Conservation (phyloP, 2,888 invertebrate genomes). For the Eristalis arbustorum region DNA sequence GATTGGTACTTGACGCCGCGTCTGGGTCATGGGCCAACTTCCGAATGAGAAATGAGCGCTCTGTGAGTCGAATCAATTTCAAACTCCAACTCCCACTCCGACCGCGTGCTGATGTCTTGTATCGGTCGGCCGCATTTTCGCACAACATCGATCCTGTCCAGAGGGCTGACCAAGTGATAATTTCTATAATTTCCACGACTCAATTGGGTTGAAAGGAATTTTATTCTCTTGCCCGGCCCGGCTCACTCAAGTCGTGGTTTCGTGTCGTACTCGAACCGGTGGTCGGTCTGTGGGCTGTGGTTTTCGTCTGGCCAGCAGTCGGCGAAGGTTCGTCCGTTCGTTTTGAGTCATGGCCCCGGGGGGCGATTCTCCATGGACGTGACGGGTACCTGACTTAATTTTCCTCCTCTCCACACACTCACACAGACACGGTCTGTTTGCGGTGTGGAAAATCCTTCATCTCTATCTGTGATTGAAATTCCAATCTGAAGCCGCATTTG, state of each 20-base stretch:
- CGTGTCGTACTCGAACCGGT: neutral
- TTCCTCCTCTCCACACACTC: neutral
- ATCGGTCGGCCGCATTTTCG: slow-evolving; percentile 16
- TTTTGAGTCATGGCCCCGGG: neutral
- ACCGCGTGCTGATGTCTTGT: slow-evolving; percentile 2
- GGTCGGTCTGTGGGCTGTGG: neutral
- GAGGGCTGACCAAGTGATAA: slow-evolving; percentile 58
- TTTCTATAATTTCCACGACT: slow-evolving; percentile 49
- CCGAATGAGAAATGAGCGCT: slow-evolving; percentile 41
- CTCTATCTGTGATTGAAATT: slow-evolving; percentile 64
- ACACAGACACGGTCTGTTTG: slow-evolving; percentile 21
- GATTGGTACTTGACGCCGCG: slow-evolving; percentile 6
- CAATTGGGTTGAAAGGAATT: slow-evolving; percentile 20
- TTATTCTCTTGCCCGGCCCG: slow-evolving; percentile 17
- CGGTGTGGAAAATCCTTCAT: slow-evolving; percentile 57
- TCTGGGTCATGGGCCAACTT: slow-evolving; percentile 26
- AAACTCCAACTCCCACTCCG: neutral
- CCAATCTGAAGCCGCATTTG: slow-evolving; percentile 63
- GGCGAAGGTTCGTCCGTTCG: neutral
- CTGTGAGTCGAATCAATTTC: slow-evolving; percentile 45
- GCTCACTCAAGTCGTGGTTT: slow-evolving; percentile 17
- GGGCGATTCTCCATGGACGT: slow-evolving; percentile 35
- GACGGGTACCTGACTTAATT: slow-evolving; percentile 54
- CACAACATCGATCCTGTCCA: slow-evolving; percentile 20
- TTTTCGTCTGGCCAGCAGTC: neutral